phyloP scores from a whole-genome alignment of 2,888 invertebrate species.

The Spodoptera exigua region DNA sequence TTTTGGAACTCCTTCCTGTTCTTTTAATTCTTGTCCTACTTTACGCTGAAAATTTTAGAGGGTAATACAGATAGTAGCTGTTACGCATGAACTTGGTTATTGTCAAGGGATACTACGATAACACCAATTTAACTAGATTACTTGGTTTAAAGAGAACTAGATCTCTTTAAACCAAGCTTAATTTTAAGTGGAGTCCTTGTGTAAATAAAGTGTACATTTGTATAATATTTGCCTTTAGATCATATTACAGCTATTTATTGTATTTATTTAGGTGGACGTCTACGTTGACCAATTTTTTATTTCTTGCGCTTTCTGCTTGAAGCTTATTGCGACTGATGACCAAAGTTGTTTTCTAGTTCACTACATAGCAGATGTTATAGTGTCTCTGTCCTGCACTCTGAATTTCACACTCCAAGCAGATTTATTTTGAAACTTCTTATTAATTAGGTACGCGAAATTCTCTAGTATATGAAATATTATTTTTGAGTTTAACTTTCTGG shows the following conservation, averaged over 20 bases:
- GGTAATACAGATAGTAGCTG: constrained; percentile 27
- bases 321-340: too few species aligned
- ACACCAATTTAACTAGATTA: constrained; percentile 25
- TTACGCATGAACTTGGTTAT: constrained; percentile 39
- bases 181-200: constrained; percentile 2
- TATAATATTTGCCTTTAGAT: constrained; percentile 8
- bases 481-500: too few species aligned
- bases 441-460: too few species aligned
- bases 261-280: neutral
- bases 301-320: neutral
- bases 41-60: constrained; percentile 34
- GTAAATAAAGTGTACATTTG: constrained; percentile 8
- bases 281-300: neutral
- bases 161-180: constrained; percentile 15
- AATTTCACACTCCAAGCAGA: too few species aligned
- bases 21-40: constrained; percentile 26
- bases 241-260: neutral
- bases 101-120: constrained; percentile 49
- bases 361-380: too few species aligned
- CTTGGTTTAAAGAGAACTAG: too few species aligned
- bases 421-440: too few species aligned
- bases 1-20: constrained; percentile 17
- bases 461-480: too few species aligned
- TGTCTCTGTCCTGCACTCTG: too few species aligned
- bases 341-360: too few species aligned